Conservation (phyloP, 1,140 invertebrate species). For the Plutomurus gul region DNA sequence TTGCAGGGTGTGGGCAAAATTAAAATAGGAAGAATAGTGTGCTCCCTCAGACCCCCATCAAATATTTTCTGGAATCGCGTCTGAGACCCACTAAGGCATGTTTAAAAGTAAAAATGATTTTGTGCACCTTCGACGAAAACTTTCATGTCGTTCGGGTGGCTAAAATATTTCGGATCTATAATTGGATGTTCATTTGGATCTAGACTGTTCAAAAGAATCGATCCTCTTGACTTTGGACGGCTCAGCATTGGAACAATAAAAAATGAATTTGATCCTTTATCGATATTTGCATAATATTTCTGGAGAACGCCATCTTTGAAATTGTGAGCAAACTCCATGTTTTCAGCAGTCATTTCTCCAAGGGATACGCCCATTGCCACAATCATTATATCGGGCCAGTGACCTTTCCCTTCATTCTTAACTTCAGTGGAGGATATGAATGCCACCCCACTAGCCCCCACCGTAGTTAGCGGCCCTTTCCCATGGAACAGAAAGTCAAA, state of each 20-base stretch:
- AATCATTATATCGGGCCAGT: slow-evolving; percentile 56
- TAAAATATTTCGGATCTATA: slow-evolving; percentile 80
- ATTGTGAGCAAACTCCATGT: slow-evolving; percentile 32
- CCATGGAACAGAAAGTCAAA: slow-evolving; percentile 22
- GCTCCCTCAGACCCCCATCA: too few species aligned
- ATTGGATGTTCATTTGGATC: slow-evolving; percentile 76
- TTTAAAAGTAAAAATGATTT: slow-evolving; percentile 60
- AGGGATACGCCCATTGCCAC: slow-evolving; percentile 22
- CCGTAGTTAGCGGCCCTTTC: slow-evolving; percentile 19
- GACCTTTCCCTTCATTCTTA: slow-evolving; percentile 27
- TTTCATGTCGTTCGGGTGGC: slow-evolving; percentile 63
- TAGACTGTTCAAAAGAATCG: slow-evolving; percentile 63
- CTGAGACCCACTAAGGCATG: slow-evolving; percentile 71
- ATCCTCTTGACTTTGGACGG: slow-evolving; percentile 17
- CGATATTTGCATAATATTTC: slow-evolving; percentile 32
- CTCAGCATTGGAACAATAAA: slow-evolving; percentile 26
- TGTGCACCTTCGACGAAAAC: slow-evolving; percentile 34
- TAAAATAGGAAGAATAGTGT: too few species aligned
- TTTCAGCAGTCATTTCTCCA: not conserved
- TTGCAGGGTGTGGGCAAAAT: too few species aligned
- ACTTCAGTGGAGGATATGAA: slow-evolving; percentile 6
- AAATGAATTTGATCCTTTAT: slow-evolving; percentile 38
- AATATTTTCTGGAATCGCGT: too few species aligned
- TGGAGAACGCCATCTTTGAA: slow-evolving; percentile 8
- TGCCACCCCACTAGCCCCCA: not conserved